Base-by-base conservation (phyloP, 2,113 vertebrate genomes). In the Talpa occidentalis region DNA sequence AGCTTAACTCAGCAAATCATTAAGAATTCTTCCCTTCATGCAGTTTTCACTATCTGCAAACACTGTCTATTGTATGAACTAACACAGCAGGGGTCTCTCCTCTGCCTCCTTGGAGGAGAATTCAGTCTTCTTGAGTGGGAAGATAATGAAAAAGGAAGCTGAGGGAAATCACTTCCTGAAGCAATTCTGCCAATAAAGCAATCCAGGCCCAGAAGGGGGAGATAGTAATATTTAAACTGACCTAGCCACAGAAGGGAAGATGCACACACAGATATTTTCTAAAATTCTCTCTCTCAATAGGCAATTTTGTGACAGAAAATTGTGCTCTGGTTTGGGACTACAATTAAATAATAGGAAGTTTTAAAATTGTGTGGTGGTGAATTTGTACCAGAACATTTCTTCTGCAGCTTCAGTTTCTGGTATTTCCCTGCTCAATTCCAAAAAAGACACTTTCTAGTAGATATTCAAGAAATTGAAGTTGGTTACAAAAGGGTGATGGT, bases 1-100 rank as follows among this genome's bases (percentile, higher is more conserved):
- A 94, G 81, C 92, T 96, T 97, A 96, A 97, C 89, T 64, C 94
- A 97, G 86, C 88, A 97, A 97, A 96, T 97, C 97, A 96, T 97
- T 97, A 98, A 95, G 94, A 94, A 97, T 97, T 97, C 70, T 90
- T 86, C 76, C 89, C 97, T 94, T 96, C 86, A 86, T 70, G 70
- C 76, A 96, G 78, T 90, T 98, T 98, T 97, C 40, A 80, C 56
- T 89, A 21, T 96, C 93, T 94, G 56, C 60, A 96, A 97, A 97
- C 95, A 96, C 40, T 94, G 87, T 49, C 88, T 97, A 79, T 94
- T 0, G 0, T 14, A 10, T 89, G 96, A 92, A 88, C 49, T 72
- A 91, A 91, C 94, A 95, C 96, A 94, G 92, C 49, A 74, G 90
- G 96, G 60, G 84, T 44, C 47, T 97, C 90, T 93, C 95, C 85